These are phyloP conservation scores for Tinamus guttatus DNA, from an alignment of 2,113 vertebrate species.

Conservation along the genomic window DNA sequence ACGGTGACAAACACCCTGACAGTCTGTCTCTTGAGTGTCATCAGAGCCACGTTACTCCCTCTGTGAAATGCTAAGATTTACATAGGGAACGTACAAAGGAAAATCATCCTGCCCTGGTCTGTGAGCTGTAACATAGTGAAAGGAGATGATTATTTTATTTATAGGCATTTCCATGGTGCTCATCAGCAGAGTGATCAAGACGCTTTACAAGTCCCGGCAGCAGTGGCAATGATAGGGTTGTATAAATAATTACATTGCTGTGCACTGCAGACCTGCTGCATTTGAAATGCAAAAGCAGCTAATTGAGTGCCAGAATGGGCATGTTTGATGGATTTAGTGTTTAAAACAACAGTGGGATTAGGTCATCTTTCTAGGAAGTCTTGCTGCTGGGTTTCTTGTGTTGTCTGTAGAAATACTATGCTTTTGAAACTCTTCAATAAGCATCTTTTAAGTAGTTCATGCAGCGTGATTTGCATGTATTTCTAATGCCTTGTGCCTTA, in stretches of 20 bases:
- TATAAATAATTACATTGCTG: constrained; percentile 48
- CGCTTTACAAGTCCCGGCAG: constrained; percentile 46
- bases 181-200: constrained; percentile 59
- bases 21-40: constrained; percentile 58
- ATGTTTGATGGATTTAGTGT: not conserved
- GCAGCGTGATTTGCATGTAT: not conserved
- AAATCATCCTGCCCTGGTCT: constrained; percentile 47
- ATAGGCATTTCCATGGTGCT: constrained; percentile 45
- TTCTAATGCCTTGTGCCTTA: not conserved
- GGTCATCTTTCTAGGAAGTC: not conserved
- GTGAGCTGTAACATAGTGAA: constrained; percentile 48
- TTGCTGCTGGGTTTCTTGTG: not conserved
- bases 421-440: not conserved
- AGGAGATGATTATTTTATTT: constrained; percentile 64
- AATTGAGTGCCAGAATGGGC: not conserved
- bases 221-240: not conserved
- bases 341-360: not conserved
- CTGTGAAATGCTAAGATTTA: constrained; percentile 55
- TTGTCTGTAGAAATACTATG: not conserved
- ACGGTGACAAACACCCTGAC: constrained; percentile 57
- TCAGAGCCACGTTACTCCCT: constrained; percentile 18
- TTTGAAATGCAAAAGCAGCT: not conserved
- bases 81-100: constrained; percentile 55
- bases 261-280: not conserved
- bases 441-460: not conserved